A percentile compares a stretch with the other conserved stretches of the same genome.
These are phyloP conservation scores for Garrulus glandarius DNA, from an alignment of 2,797 vertebrate genomes.

Conservation along the genomic window DNA sequence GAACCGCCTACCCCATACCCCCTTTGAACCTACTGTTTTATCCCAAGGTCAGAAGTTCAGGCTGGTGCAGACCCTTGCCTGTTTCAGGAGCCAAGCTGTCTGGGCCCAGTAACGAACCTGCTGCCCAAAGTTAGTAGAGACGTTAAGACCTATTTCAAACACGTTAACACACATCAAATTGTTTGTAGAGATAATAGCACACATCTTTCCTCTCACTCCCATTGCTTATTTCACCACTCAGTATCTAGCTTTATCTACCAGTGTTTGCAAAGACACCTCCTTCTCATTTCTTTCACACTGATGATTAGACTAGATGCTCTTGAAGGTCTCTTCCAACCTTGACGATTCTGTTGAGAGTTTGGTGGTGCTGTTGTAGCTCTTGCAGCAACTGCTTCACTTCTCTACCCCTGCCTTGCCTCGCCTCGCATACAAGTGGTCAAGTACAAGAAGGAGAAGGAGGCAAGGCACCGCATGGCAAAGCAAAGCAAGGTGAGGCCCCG, in stretches of 20 bases:
- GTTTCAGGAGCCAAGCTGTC: background rate
- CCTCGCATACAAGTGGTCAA: accelerated
- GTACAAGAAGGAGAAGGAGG: accelerated
- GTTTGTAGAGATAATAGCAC: background rate
- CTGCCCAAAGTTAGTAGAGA: background rate
- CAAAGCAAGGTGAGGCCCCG: too few species aligned
- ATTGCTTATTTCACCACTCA: background rate
- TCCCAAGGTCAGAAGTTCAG: background rate
- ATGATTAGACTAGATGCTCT: background rate
- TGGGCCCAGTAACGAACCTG: background rate
- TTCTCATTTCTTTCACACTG: background rate
- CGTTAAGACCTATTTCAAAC: background rate
- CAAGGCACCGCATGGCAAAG: too few species aligned
- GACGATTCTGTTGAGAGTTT: too few species aligned
- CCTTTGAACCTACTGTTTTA: background rate
- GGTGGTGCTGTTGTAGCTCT: background rate
- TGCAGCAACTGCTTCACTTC: background rate
- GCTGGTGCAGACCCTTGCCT: background rate
- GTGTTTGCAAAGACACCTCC: background rate
- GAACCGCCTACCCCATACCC: background rate
- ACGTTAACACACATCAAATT: background rate
- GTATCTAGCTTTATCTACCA: background rate
- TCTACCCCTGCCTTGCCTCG: background rate
- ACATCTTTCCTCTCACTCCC: background rate
- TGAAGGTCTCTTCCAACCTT: background rate